Percentiles rank a stretch among this genome's conserved stretches.
phyloP scores from a whole-genome alignment of 2,113 vertebrate species.

The Heliornis fulica region DNA sequence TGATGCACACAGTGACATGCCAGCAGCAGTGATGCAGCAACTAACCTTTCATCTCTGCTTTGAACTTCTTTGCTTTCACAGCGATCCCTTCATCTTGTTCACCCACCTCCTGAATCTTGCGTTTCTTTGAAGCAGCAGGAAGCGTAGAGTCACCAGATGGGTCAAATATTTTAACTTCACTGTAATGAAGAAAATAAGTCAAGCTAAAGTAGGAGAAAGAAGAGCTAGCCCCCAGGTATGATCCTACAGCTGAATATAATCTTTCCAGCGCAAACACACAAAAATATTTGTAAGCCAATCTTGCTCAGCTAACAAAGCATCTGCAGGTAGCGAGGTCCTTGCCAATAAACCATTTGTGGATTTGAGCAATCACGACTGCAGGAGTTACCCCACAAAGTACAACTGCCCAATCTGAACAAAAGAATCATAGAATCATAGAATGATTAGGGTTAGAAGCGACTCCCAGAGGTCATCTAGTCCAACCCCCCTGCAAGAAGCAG shows the following conservation, averaged over 20 bases:
- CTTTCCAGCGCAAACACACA: not conserved
- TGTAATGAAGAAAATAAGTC: conserved; percentile 55
- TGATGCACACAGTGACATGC: rapidly evolving
- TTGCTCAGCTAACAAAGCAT: not conserved
- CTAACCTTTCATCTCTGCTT: conserved; percentile 74
- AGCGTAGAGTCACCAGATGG: conserved; percentile 92
- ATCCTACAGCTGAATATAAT: not conserved
- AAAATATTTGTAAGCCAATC: not conserved
- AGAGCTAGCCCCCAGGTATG: not conserved
- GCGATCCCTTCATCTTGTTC: conserved; percentile 67
- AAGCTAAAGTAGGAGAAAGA: not conserved
- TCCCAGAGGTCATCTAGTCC: no score
- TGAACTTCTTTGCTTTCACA: conserved; percentile 87
- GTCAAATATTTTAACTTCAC: conserved; percentile 90
- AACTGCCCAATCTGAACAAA: not conserved
- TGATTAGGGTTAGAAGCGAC: no score
- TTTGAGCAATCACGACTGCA: not conserved
- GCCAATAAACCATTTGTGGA: no score
- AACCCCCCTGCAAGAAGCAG: no score
- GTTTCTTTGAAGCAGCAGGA: conserved; percentile 87
- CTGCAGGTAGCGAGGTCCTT: not conserved
- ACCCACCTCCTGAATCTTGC: conserved; percentile 87
- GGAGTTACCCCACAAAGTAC: not conserved
- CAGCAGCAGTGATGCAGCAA: not conserved
- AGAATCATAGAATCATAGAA: no score